Conservation (phyloP, 2,797 vertebrate genomes). For the Bryconaethiops microstoma region DNA sequence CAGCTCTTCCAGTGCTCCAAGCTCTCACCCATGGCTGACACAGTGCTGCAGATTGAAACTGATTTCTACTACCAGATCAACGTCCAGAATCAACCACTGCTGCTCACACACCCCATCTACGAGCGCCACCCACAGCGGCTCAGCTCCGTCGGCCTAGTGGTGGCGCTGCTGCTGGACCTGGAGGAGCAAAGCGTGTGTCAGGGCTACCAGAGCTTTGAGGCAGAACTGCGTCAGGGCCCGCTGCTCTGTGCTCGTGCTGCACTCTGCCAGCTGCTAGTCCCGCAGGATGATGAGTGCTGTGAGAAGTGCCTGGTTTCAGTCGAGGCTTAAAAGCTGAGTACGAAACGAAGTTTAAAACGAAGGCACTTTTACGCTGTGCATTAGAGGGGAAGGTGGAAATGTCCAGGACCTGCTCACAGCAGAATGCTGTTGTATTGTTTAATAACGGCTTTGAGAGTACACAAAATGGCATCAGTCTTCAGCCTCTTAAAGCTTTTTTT, state of each 20-base stretch:
- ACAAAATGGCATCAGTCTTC: not conserved
- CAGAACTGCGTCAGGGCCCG: conserved; percentile 24
- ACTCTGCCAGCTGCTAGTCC: conserved; percentile 62
- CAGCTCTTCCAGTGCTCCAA: conserved; percentile 69
- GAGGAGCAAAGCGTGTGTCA: conserved; percentile 61
- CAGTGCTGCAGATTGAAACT: conserved; percentile 59
- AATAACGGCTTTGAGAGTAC: not conserved
- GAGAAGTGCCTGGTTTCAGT: conserved; percentile 49
- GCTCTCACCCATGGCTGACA: conserved; percentile 66
- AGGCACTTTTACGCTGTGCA: not conserved
- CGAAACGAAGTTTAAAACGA: not conserved
- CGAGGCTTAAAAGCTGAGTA: conserved; percentile 5
- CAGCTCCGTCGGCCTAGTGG: conserved; percentile 45
- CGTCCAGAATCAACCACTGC: conserved; percentile 63
- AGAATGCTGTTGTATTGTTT: not conserved
- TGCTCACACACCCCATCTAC: conserved; percentile 62
- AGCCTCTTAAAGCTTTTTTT: not conserved
- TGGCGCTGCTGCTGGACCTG: conserved; percentile 61
- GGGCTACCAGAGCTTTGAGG: conserved; percentile 52
- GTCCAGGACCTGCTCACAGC: not conserved
- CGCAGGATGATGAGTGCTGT: conserved; percentile 57
- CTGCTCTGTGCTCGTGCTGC: conserved; percentile 54
- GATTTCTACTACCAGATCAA: conserved; percentile 62
- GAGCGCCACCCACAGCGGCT: conserved; percentile 57
- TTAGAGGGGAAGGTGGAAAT: not conserved